Evolutionary conservation across 2,113 vertebrate genomes (phyloP), one percentile per base, ranked within the genome.

Genomic region (Eulacestoma nigropectus): DNA sequence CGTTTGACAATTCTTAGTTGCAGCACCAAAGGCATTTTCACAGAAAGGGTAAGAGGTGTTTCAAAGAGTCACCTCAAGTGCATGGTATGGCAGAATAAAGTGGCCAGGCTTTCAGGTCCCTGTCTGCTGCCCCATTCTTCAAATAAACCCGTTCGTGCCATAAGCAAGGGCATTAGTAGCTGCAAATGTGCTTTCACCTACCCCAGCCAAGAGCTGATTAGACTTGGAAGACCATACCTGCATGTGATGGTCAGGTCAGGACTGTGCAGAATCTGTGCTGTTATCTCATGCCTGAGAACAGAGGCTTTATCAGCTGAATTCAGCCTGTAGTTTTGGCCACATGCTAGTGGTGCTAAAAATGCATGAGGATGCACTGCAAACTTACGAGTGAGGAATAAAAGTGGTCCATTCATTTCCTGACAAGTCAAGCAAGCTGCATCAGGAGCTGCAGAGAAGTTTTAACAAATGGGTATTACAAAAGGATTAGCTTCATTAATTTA

Each of bases 401-500:
- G 19, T 64, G 62, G 22, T n/a, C 87, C 39, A 6, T 76, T 90
- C 21, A 12, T 42, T 90, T 89, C 69, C 32, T 75, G 75, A 64
- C 62, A 68, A 87, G 57, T 81, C 60, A 74, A 67, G 65, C 65
- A 60, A 62, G 62, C 39, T 89, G 14, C 33, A 73, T 79, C 37
- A 84, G 84, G 41, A 79, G 41, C 30, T 60, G 37, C 65, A 68
- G 65, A 67, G 56, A 62, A 53, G 57, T 29, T 94, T 57, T 76
- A 63, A 87, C 39, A 64, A 91, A 87, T 57, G 35, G 13, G 3
- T 83, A 67, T 77, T 93, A 47, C 33, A 32, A 68, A 85, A 85
- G 68, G 79, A 89, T 93, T 77, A 79, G 70, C 79, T 86, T 80
- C 41, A 46, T 89, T 92, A 77, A 70, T 92, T 78, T 91, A 72